These are phyloP conservation scores for Passerculus sandwichensis DNA, from an alignment of 2,797 vertebrate genomes.

Conservation along the genomic window DNA sequence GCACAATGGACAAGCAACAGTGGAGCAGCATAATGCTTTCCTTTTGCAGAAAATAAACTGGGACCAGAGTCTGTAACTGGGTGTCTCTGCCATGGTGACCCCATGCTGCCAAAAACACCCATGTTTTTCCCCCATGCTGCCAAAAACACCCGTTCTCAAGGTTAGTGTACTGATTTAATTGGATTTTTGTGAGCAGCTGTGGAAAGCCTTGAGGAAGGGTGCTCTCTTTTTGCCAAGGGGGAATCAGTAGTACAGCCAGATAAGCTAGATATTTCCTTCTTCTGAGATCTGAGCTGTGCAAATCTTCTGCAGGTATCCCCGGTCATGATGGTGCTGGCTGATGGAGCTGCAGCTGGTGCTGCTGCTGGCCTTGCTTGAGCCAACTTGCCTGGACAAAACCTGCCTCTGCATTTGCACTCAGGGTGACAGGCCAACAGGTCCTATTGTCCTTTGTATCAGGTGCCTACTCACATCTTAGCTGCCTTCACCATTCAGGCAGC, in stretches of 20 bases:
- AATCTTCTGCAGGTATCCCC: not conserved
- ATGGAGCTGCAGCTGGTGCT: not conserved
- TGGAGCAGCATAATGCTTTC: not conserved
- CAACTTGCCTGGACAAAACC: not conserved
- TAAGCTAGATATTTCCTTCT: not conserved
- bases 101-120: not conserved
- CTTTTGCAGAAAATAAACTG: not conserved
- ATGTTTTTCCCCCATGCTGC: not conserved
- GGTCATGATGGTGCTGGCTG: not conserved
- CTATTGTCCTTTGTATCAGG: not conserved
- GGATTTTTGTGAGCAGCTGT: not conserved
- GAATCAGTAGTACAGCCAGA: fast-evolving
- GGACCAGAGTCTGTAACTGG: not conserved
- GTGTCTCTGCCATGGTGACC: not conserved
- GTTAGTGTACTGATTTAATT: not conserved
- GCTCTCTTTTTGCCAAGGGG: not conserved
- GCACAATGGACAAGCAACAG: not conserved
- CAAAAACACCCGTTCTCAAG: not conserved
- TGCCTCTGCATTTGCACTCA: not conserved
- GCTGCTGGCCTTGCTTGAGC: not conserved
- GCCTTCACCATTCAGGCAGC: not conserved
- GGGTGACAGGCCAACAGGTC: not conserved
- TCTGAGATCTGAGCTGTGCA: not conserved
- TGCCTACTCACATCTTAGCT: not conserved
- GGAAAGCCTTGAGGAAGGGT: not conserved